Base-by-base conservation (phyloP, 2,113 vertebrate genomes). In the Tetrax tetrax region DNA sequence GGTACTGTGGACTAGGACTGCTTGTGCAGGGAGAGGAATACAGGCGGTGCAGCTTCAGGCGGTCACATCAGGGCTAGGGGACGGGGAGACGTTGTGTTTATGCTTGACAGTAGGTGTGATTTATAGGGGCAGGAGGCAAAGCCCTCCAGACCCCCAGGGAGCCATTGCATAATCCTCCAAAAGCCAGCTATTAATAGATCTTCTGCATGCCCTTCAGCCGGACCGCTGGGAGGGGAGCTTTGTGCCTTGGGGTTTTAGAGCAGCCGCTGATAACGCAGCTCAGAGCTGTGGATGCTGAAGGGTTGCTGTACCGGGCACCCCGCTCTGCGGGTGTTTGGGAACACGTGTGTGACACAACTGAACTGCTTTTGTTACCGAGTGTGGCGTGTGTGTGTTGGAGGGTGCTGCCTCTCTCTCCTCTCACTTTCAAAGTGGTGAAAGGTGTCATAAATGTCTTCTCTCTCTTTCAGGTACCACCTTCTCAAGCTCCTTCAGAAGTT, bases 401-500 rank as follows among this genome's bases (percentile, higher is more conserved):
- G 5, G 6, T 15, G 41, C 41, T 14, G 69, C 51, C 45, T 38
- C 50, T 78, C 43, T 9, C 0, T 29, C 64, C 70, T 25, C 35
- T 69, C 4, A 1, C 37, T 83, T 66, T 47, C 43, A 18, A 6
- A 23, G 35, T 13, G 8, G 6, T 65, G 18, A 37, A 75, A 53
- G 37, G n/a, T 57, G 18, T 81, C 31, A 20, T 43, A 8, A 84
- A 33, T 50, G 41, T 94, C 77, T 74, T 83, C 7, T 97, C 83
- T 88, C 94, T 59, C 77, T 63, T 83, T 65, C 97, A 99, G 98
- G 64, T 99, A 99, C 90, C 99, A 99, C 93, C 98, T 99, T 68
- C 99, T 99, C 97, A 99, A 99, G 95, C 98, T 99, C 45, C 98
- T 99, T 72, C 99, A 99, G 98, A 99, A 98, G 96, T 99, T 99